These are phyloP conservation scores for Dicentrarchus labrax DNA, from an alignment of 2,113 vertebrate species.

Conservation along the genomic window DNA sequence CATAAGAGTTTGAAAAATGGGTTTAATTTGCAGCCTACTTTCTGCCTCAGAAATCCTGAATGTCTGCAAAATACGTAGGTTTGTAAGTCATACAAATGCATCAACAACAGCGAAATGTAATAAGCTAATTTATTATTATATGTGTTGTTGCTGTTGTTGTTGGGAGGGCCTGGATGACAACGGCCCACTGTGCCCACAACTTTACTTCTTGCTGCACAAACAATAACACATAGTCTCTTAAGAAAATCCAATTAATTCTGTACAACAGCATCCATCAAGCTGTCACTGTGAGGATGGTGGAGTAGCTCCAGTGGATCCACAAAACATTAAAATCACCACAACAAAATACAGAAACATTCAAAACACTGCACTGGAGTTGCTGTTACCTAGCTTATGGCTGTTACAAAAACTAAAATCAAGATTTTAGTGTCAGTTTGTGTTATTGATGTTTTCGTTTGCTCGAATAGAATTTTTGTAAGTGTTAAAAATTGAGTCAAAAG, in stretches of 20 bases:
- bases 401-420: background rate
- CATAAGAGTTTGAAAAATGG: background rate
- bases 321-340: constrained; percentile 14
- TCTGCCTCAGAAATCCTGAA: background rate
- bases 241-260: constrained; percentile 35
- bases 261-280: constrained; percentile 60
- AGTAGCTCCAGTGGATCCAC: constrained; percentile 17
- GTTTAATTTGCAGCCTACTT: background rate
- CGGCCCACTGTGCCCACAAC: background rate
- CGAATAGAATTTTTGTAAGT: background rate
- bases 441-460: background rate
- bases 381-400: background rate
- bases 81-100: background rate
- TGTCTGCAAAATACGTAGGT: background rate
- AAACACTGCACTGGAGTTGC: background rate
- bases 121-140: too few species aligned
- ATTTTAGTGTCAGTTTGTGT: background rate
- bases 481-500: background rate
- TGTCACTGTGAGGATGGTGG: constrained; percentile 33
- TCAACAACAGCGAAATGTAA: background rate
- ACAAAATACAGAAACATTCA: background rate
- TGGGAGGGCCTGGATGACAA: background rate
- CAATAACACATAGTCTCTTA: constrained; percentile 12
- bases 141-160: background rate
- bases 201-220: constrained; percentile 25